Conservation (phyloP, 2,113 vertebrate species). For the Leucopsar rothschildi region DNA sequence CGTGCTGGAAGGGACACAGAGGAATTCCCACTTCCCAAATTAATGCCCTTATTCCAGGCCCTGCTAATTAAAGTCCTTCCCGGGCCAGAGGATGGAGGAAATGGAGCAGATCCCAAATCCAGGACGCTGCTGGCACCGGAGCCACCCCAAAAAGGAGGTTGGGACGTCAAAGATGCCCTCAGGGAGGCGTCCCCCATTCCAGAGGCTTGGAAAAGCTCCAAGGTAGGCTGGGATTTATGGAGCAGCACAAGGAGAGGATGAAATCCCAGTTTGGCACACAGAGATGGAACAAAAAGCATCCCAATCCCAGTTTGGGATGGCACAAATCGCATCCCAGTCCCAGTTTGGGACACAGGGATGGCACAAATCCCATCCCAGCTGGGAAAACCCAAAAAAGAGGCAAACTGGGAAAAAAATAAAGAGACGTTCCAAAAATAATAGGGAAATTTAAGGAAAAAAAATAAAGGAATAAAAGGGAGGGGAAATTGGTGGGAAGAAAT, state of each 20-base stretch:
- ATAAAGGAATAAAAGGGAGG: rapidly evolving
- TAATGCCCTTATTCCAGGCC: not conserved
- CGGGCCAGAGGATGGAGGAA: not conserved
- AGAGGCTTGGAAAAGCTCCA: not conserved
- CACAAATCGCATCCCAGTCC: not conserved
- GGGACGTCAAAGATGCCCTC: not conserved
- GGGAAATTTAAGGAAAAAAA: not conserved
- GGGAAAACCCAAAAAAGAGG: not conserved
- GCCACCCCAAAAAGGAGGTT: not conserved
- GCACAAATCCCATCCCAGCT: not conserved
- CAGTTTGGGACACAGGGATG: too few relatives aligned
- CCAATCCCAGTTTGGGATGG: not conserved
- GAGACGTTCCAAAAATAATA: not conserved
- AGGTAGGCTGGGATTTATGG: not conserved
- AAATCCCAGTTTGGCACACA: rapidly evolving
- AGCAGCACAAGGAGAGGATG: not conserved
- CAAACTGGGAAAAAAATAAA: not conserved
- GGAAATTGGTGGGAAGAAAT: rapidly evolving
- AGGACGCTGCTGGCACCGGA: rapidly evolving
- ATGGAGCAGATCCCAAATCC: not conserved
- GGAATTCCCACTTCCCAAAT: not conserved
- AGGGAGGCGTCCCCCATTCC: not conserved
- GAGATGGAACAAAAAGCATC: not conserved
- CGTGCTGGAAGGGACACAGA: rapidly evolving
- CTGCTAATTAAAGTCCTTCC: not conserved